Evolutionary conservation across 2,888 invertebrate species (phyloP), one percentile per base, ranked within the genome.

Genomic region (Lithophane semibrunnea): DNA sequence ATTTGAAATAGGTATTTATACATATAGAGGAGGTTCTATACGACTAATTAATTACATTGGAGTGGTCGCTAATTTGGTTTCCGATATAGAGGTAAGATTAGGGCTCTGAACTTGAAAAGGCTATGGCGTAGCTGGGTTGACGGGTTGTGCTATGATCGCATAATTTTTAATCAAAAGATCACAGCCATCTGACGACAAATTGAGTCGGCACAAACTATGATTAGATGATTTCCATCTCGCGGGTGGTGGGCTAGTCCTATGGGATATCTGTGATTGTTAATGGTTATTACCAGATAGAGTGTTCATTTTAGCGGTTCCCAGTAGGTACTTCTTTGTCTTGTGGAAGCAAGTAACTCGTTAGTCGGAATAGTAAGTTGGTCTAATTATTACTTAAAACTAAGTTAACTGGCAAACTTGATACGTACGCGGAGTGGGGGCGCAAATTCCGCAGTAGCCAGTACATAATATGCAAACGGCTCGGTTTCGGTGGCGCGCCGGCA

Each of bases 401-500:
- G 49, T 72, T 52, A 63, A n/a, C n/a, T n/a, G n/a, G n/a, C n/a
- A n/a, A n/a, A n/a, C n/a, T n/a, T n/a, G 54, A 67, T 67, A 64
- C 13, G 60, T 42, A 70, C 54, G 42, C 29, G 64, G 21, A 47
- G 67, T 13, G 44, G 10, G 44, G 42, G 29, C 63, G 80, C 58
- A 52, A 73, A 54, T 80, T 58, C 56, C 69, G 60, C 80, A 37
- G 63, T 56, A 64, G 42, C n/a, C 64, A 64, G 65, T 67, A 76
- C 47, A 72, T 84, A 75, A 66, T 82, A 82, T 83, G 83, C 82
- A 82, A 83, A 73, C 83, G 71, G 82, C 49, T 61, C 65, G 82
- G 82, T 82, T 85, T 72, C 73, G 77, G 83, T 77, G 52, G 85
- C 85, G 83, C 83, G 73, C 81, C 64, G 82, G 85, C 83, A 83